Evolutionary conservation across 2,113 vertebrate species (phyloP).

Genomic region (Thamnaconus septentrionalis): DNA sequence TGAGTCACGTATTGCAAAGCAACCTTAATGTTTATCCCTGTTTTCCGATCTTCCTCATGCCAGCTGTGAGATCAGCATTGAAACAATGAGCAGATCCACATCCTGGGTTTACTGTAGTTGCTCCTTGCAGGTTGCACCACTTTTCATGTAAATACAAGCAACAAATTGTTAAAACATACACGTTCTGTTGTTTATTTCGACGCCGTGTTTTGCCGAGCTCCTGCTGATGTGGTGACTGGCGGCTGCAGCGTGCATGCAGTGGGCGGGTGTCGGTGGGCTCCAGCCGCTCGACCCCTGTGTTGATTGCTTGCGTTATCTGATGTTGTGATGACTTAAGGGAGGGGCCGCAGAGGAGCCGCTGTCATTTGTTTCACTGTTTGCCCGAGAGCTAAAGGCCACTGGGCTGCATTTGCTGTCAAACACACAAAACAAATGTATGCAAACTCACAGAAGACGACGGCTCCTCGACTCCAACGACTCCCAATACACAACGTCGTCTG

Average conservation of each 20-base stretch:
- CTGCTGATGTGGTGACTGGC: neutral
- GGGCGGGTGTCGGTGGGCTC: neutral
- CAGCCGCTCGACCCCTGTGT: slow-evolving; percentile 19
- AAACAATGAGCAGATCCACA: slow-evolving; percentile 17
- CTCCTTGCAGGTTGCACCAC: too few species aligned
- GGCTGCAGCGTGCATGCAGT: neutral
- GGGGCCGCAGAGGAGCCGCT: slow-evolving; percentile 1
- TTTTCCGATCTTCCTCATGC: too few species aligned
- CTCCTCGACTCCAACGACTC: neutral
- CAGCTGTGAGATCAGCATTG: too few species aligned
- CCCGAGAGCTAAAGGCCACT: slow-evolving; percentile 30
- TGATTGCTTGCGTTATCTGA: slow-evolving; percentile 47
- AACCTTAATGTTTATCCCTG: too few species aligned
- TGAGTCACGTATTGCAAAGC: too few species aligned
- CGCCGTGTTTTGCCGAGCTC: neutral
- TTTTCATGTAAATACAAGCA: too few species aligned
- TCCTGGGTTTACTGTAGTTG: too few species aligned
- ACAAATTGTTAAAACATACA: neutral
- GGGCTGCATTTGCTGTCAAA: neutral
- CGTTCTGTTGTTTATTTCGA: neutral
- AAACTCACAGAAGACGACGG: slow-evolving; percentile 3
- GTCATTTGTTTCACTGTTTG: slow-evolving; percentile 42
- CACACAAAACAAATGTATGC: slow-evolving; percentile 20
- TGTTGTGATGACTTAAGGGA: slow-evolving; percentile 38
- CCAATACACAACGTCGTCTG: too few species aligned